Evolutionary conservation across 1,140 invertebrate species (phyloP).

Genomic region (Planococcus citri): DNA sequence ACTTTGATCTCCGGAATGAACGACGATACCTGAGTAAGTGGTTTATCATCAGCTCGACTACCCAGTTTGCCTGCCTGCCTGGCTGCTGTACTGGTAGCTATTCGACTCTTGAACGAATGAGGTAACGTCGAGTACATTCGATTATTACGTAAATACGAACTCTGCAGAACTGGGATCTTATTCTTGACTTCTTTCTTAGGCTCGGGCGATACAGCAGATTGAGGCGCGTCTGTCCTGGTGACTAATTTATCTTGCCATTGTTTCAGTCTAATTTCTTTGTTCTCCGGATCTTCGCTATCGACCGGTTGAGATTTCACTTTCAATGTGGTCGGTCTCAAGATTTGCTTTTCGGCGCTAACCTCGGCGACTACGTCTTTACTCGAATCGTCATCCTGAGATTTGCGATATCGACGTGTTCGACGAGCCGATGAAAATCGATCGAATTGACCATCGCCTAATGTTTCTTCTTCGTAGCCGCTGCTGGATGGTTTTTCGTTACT

Average conservation of each 20-base stretch:
- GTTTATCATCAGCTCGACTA: not conserved
- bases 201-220: conserved; percentile 34
- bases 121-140: conserved; percentile 27
- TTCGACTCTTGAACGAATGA: conserved; percentile 26
- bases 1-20: conserved; percentile 38
- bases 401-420: conserved; percentile 67
- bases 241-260: conserved; percentile 49
- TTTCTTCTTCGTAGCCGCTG: conserved; percentile 28
- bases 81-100: not conserved
- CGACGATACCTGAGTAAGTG: not conserved
- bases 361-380: not conserved
- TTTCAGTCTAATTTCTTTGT: conserved; percentile 46
- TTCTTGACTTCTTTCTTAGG: conserved; percentile 31
- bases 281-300: conserved; percentile 33
- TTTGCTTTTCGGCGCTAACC: conserved; percentile 37
- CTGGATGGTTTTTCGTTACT: not conserved
- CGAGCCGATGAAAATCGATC: conserved; percentile 68
- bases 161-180: conserved; percentile 31
- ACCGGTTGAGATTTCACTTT: conserved; percentile 25
- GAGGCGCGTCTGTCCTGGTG: conserved; percentile 27
- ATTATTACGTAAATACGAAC: not conserved
- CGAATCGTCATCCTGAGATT: conserved; percentile 44
- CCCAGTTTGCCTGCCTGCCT: not conserved
- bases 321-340: conserved; percentile 30
- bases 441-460: conserved; percentile 50